These are phyloP conservation scores for Pogonocichla stellata DNA, from an alignment of 2,113 vertebrate genomes.

Conservation along the genomic window DNA sequence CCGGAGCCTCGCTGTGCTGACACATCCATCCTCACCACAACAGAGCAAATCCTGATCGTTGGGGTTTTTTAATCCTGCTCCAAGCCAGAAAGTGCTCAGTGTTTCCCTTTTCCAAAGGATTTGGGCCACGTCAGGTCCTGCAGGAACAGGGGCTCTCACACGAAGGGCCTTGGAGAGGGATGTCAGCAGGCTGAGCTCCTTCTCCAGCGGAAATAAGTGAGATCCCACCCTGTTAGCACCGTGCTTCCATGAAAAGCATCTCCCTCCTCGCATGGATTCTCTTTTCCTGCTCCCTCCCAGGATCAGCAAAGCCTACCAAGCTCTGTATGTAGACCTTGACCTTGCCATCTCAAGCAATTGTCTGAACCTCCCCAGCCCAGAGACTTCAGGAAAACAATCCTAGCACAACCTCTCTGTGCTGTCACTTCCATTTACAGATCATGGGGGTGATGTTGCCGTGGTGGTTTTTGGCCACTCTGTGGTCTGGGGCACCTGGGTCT, in stretches of 20 bases:
- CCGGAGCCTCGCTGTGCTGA: background rate
- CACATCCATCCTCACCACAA: background rate
- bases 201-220: background rate
- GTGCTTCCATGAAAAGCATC: background rate
- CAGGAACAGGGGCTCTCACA: rapidly evolving
- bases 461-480: background rate
- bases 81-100: background rate
- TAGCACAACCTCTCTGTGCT: background rate
- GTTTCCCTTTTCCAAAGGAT: background rate
- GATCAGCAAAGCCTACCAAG: background rate
- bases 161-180: background rate
- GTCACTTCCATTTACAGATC: slow-evolving; percentile 17
- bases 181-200: rapidly evolving
- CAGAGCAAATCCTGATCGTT: background rate
- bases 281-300: background rate
- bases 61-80: background rate
- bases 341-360: background rate
- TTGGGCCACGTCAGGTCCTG: background rate
- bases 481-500: background rate
- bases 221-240: background rate
- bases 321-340: background rate
- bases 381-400: background rate
- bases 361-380: background rate
- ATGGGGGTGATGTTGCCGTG: background rate
- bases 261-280: rapidly evolving